These are phyloP conservation scores for Phymastichus coffea DNA, from an alignment of 1,140 invertebrate species.

Conservation along the genomic window DNA sequence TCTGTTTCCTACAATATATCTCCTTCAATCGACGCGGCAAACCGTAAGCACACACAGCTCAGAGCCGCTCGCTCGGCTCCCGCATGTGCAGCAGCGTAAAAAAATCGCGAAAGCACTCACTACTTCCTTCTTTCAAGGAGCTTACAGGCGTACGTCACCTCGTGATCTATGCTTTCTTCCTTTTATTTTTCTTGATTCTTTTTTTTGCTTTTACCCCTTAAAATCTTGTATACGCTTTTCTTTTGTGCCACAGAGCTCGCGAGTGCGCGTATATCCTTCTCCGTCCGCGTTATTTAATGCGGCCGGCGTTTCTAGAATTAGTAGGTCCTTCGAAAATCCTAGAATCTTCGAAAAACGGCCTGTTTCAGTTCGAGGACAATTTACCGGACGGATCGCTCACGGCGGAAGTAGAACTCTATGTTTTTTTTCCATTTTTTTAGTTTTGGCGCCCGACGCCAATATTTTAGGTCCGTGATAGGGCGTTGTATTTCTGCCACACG, in stretches of 20 bases:
- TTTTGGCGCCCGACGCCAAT: no score
- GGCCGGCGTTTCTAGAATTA: neutral
- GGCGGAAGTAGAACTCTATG: no score
- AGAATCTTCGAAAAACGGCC: neutral
- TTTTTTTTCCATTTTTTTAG: no score
- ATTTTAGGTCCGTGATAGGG: no score
- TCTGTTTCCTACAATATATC: constrained; percentile 1
- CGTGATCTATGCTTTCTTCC: constrained; percentile 18
- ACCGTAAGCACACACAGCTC: neutral
- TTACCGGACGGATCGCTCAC: no score
- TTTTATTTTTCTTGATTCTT: neutral
- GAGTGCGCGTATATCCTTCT: neutral
- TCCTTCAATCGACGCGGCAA: neutral
- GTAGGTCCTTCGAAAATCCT: neutral
- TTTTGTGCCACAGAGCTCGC: neutral
- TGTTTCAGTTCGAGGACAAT: constrained; percentile 4
- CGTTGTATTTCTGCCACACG: no score
- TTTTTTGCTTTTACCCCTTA: neutral
- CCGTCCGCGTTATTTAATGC: constrained; percentile 6
- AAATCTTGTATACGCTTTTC: neutral
- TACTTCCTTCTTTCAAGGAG: constrained; percentile 4
- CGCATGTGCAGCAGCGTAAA: constrained; percentile 9
- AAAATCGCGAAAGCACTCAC: constrained; percentile 18
- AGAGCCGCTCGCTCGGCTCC: neutral
- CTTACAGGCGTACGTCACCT: neutral